A percentile compares a stretch with the other conserved stretches of the same genome.
These are phyloP conservation scores for Ectemnius lituratus DNA, from an alignment of 2,888 invertebrate species.

Conservation along the genomic window DNA sequence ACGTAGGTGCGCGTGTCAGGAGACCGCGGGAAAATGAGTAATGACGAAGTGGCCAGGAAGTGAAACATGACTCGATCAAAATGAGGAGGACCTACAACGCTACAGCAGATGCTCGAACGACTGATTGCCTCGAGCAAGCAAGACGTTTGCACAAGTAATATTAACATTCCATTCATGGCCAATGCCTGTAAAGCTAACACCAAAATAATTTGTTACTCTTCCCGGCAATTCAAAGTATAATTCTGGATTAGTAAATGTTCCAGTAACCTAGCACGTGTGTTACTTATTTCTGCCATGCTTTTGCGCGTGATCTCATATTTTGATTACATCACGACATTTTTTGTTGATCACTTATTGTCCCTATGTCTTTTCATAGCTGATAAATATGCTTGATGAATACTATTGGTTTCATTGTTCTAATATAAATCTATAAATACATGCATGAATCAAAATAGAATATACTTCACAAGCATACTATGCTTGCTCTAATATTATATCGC, in stretches of 20 bases:
- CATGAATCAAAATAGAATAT: background rate
- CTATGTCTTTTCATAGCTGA: background rate
- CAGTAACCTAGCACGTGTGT: slow-evolving; percentile 1
- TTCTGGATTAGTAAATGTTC: background rate
- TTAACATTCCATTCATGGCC: slow-evolving; percentile 19
- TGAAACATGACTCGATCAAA: slow-evolving; percentile 79
- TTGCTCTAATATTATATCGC: background rate
- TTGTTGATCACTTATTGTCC: too few species aligned
- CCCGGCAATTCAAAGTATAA: background rate
- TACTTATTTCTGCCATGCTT: background rate
- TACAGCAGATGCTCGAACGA: slow-evolving; percentile 79
- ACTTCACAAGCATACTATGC: background rate
- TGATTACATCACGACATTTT: too few species aligned
- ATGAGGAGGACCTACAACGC: slow-evolving; percentile 80
- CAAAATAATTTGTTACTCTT: background rate
- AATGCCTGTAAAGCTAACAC: slow-evolving; percentile 5
- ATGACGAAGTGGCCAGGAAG: slow-evolving; percentile 59
- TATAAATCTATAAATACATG: background rate
- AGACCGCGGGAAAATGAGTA: slow-evolving; percentile 69
- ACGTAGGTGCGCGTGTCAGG: slow-evolving; percentile 63
- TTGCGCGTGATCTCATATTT: slow-evolving; percentile 8
- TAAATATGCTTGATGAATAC: background rate
- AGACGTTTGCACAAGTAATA: slow-evolving; percentile 81
- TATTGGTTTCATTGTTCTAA: background rate
- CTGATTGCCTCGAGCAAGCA: slow-evolving; percentile 80